Percentiles rank a stretch among this genome's conserved stretches.
Evolutionary conservation across 2,113 vertebrate species (phyloP).

Genomic region (Lycaon pictus): DNA sequence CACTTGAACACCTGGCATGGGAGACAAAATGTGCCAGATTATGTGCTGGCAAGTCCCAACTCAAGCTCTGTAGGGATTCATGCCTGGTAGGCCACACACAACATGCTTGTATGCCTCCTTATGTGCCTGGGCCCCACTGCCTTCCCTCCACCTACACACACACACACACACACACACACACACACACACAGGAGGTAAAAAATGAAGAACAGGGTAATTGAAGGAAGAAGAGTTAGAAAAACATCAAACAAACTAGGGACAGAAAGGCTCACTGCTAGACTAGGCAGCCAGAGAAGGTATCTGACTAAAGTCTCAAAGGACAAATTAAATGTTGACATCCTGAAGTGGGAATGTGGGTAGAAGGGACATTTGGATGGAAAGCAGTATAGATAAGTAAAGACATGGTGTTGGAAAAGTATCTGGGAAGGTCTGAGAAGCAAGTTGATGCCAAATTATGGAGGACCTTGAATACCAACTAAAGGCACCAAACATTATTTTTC

Average conservation of each 20-base stretch:
- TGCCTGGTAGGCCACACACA: background rate
- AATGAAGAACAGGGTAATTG: background rate
- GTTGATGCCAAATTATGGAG: background rate
- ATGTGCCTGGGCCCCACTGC: background rate
- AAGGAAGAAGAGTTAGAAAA: background rate
- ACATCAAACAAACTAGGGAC: background rate
- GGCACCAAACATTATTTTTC: background rate
- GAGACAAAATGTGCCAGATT: background rate
- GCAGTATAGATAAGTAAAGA: background rate
- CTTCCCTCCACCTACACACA: background rate
- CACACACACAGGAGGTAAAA: background rate
- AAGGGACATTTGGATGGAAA: background rate
- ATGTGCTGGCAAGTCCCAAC: background rate
- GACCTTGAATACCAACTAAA: background rate
- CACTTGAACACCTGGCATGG: background rate
- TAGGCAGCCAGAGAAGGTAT: background rate
- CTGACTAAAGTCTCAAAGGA: background rate
- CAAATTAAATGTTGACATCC: background rate
- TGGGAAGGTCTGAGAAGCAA: constrained; percentile 33
- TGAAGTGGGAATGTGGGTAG: background rate
- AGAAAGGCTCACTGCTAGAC: background rate
- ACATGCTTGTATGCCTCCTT: background rate
- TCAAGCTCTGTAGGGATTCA: background rate
- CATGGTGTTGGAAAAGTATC: background rate
- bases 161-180: background rate